Evolutionary conservation across 2,113 vertebrate species (phyloP).

Genomic region (zebrafish (Danio rerio)): GRCz12tu NC_133181.1:52664501-52665000

Average conservation of each 20-base stretch:
- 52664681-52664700: background rate
- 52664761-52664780: constrained; percentile 1
- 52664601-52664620: background rate
- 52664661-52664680: background rate
- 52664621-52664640: background rate
- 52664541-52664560: background rate
- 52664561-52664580: background rate
- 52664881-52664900: constrained; percentile 23
- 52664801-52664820: constrained; percentile 9
- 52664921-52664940: constrained; percentile 80
- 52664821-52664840: constrained; percentile 11
- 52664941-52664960: constrained; percentile 80
- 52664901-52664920: constrained; percentile 80
- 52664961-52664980: constrained; percentile 33
- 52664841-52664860: constrained; percentile 18
- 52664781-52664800: constrained; percentile 8
- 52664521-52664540: background rate
- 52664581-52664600: too few relatives aligned
- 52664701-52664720: background rate
- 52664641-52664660: background rate
- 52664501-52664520: too few relatives aligned
- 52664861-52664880: background rate
- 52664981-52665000: background rate
- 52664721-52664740: constrained; percentile 17
- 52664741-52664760: constrained; percentile 23